Conservation (phyloP, 2,113 vertebrate species). For the Pygoscelis antarcticus region DNA sequence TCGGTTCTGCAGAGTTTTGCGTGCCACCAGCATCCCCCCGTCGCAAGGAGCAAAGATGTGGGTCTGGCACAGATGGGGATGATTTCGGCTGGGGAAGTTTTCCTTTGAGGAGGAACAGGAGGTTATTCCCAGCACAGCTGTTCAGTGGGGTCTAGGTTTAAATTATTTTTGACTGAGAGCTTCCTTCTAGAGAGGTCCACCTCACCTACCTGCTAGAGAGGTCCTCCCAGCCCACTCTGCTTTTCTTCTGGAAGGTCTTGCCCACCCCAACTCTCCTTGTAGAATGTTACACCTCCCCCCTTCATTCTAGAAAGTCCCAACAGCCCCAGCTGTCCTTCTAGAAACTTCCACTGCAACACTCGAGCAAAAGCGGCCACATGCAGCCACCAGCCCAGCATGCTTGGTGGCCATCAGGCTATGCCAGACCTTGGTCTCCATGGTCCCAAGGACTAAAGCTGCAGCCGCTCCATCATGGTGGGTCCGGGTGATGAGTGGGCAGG, state of each 20-base stretch:
- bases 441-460: background rate
- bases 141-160: background rate
- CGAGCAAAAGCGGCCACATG: background rate
- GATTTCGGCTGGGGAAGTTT: background rate
- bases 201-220: background rate
- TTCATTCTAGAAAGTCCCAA: background rate
- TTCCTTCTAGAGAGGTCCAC: background rate
- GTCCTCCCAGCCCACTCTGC: background rate
- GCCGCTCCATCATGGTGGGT: background rate
- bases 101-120: background rate
- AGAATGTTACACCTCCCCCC: background rate
- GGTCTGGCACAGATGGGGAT: background rate
- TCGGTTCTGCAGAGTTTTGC: background rate
- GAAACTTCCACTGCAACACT: background rate
- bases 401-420: background rate
- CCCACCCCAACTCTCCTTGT: background rate
- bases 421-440: background rate
- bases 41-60: background rate
- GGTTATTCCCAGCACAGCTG: background rate
- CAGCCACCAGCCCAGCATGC: background rate
- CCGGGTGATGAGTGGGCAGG: background rate
- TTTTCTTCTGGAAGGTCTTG: background rate
- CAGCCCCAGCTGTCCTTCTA: background rate
- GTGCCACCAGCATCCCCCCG: rapidly evolving
- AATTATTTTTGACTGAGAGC: background rate